Conservation (phyloP, 2,888 invertebrate genomes). For the Saturnia pavonia region DNA sequence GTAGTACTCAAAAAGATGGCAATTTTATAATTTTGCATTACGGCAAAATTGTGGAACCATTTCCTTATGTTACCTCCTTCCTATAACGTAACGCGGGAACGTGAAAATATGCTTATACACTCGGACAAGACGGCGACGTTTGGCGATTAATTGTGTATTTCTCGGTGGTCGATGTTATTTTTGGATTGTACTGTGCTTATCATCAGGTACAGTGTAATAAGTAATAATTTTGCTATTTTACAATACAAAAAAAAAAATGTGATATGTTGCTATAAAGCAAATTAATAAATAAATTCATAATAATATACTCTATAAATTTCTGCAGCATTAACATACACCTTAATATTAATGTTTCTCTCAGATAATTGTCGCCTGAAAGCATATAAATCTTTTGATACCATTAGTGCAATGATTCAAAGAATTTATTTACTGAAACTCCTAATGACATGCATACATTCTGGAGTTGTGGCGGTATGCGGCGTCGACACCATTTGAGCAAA, state of each 20-base stretch:
- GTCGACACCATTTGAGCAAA: constrained; percentile 46
- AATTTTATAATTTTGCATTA: neutral
- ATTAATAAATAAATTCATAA: neutral
- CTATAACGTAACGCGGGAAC: no score
- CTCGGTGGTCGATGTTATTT: no score
- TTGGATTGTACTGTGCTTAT: no score
- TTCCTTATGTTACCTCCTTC: neutral
- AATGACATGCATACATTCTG: constrained; percentile 53
- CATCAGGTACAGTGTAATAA: no score
- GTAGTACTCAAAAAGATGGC: neutral
- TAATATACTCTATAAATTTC: neutral
- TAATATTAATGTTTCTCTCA: constrained; percentile 18
- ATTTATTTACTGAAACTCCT: constrained; percentile 51
- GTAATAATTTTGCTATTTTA: no score
- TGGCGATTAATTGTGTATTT: no score
- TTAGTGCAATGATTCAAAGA: constrained; percentile 51
- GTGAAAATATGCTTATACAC: neutral
- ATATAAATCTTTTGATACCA: constrained; percentile 29
- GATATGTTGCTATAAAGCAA: no score
- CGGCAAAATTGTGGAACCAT: neutral
- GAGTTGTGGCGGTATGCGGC: constrained; percentile 50
- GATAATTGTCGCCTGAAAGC: constrained; percentile 22
- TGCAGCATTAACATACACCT: neutral
- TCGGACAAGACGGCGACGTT: neutral
- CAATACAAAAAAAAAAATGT: no score